These are phyloP conservation scores for Lepus townsendii DNA, from an alignment of 2,797 vertebrate species.

Conservation along the genomic window DNA sequence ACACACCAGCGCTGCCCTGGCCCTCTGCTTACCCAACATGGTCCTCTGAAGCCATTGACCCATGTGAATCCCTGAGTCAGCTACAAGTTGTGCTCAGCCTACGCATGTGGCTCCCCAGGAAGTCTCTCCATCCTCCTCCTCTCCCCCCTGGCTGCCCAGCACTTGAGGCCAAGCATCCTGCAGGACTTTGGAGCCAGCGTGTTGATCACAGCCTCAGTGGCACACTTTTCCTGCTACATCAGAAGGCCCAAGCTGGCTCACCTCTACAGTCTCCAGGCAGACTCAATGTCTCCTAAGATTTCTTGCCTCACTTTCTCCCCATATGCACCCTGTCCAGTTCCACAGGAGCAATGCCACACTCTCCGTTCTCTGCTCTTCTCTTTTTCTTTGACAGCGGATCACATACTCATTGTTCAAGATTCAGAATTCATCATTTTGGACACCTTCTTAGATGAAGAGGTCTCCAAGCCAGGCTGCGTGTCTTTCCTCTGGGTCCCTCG, in stretches of 20 bases:
- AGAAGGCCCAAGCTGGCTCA: not conserved
- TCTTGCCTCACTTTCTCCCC: not conserved
- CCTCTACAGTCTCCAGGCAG: not conserved
- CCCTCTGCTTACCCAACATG: not conserved
- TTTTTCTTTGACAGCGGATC: not conserved
- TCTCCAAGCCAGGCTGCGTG: not conserved
- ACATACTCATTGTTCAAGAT: not conserved
- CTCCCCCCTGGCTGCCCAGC: not conserved
- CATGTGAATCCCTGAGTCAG: not conserved
- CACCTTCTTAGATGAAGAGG: not conserved
- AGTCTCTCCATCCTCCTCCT: not conserved
- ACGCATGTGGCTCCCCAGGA: not conserved
- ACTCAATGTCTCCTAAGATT: not conserved
- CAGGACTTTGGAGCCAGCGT: not conserved
- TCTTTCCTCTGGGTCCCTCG: not conserved
- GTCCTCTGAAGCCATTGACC: not conserved
- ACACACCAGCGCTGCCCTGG: rapidly evolving
- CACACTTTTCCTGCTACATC: not conserved
- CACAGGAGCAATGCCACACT: not conserved
- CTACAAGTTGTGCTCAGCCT: not conserved
- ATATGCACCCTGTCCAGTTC: not conserved
- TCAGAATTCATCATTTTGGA: not conserved
- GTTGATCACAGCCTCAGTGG: rapidly evolving
- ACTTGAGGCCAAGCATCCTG: not conserved
- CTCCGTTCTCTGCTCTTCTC: not conserved